Base-by-base conservation (phyloP, 2,797 vertebrate species). In the Chanos chanos region DNA sequence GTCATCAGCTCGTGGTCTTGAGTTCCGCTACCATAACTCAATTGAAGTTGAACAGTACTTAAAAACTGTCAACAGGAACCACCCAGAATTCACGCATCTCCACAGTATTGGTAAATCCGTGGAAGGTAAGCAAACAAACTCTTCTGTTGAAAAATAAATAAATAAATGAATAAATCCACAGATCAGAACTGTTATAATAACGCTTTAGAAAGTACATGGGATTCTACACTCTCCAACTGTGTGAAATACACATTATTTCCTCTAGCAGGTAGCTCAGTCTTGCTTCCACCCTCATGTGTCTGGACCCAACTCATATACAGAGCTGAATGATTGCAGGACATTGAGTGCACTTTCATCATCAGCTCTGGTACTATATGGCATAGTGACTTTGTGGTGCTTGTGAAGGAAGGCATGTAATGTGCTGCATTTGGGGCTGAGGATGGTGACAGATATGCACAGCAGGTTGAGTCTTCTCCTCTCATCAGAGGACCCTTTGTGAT, bases 41-140 rank as follows among this genome's bases (percentile, higher is more conserved):
- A 5, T 19, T 4, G 64, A 79, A 59, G 34, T 76, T 22, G 71
- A 68, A 44, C 49, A 45, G 40, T 79, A 77, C 25, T 56, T 81
- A 25, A 64, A 52, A 19, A 53, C 56, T 21, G 44, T 79, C 50
- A 76, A 47, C 63, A 56, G 16, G 39, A 77, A 49, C 16, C 75
- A 59, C 59, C 51, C 75, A 3, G 45, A 56, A 15, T 62, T 81
- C 60, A 73, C 79, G 4, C 50, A 74, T 33, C 65, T 81, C 3
- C 70, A 79, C 61, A 81, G 77, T 33, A 79, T 81, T 18, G 79
- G 79, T 8, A 64, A 60, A 37, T 79, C 79, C 8, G 75, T 79
- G 3, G 66, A 77, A 74, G 79, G 79, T 79, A 64, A 68, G 49
- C 15, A 24, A 33, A 43, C 45, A 33, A 28, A 18, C 48, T 22